Evolutionary conservation across 2,888 invertebrate species (phyloP).

Genomic region (Anoplius nigerrimus): DNA sequence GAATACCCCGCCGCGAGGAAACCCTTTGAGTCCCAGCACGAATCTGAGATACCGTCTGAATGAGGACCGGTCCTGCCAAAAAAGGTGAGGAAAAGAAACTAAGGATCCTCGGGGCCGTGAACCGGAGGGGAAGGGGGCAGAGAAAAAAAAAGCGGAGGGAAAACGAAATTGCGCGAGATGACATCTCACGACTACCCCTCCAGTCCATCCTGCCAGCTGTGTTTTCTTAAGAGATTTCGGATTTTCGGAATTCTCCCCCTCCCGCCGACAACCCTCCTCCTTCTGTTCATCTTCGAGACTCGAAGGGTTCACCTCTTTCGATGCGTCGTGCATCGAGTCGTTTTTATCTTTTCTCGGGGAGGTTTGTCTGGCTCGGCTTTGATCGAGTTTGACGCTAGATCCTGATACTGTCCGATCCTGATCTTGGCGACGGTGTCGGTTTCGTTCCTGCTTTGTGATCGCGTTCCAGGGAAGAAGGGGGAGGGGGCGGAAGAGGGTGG

Average conservation of each 20-base stretch:
- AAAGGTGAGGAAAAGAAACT: no score
- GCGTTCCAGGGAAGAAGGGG: slow-evolving; percentile 29
- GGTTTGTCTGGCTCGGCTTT: slow-evolving; percentile 41
- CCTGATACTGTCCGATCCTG: slow-evolving; percentile 69
- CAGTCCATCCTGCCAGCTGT: slow-evolving; percentile 60
- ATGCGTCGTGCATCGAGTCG: neutral
- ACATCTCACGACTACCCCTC: slow-evolving; percentile 61
- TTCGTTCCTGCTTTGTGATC: slow-evolving; percentile 56
- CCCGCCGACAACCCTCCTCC: neutral
- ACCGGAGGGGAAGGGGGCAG: slow-evolving; percentile 27
- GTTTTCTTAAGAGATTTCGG: slow-evolving; percentile 70
- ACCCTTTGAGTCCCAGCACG: slow-evolving; percentile 46
- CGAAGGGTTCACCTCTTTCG: slow-evolving; percentile 10
- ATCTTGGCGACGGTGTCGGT: slow-evolving; percentile 65
- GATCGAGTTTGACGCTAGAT: slow-evolving; percentile 72
- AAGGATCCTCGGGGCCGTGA: neutral
- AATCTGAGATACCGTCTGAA: neutral
- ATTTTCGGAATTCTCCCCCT: slow-evolving; percentile 53
- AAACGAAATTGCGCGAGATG: slow-evolving; percentile 73
- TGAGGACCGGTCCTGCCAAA: slow-evolving; percentile 11
- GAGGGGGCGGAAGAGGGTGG: slow-evolving; percentile 19
- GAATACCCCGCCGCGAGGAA: slow-evolving; percentile 38
- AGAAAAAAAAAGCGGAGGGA: slow-evolving; percentile 37
- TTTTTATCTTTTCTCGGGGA: neutral
- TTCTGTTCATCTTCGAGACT: neutral